Conservation (phyloP, 1,140 invertebrate species). For the Solen grandis region DNA sequence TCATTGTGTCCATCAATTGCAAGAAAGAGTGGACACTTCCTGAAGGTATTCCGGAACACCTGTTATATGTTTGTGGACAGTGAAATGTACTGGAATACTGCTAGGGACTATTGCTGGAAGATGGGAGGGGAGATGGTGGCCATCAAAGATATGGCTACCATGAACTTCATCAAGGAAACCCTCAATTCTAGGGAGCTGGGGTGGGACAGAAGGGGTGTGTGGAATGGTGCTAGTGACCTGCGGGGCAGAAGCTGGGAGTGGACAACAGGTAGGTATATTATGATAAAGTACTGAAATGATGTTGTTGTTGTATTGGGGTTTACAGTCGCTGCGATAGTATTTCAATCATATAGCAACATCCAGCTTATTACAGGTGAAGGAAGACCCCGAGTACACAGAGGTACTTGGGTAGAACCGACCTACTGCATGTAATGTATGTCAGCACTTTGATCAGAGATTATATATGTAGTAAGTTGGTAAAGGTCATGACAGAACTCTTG, state of each 20-base stretch:
- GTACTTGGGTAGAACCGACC: background rate
- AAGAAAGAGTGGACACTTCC: background rate
- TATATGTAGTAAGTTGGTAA: no score
- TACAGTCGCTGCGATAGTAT: no score
- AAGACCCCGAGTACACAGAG: no score
- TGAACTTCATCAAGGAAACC: constrained; percentile 67
- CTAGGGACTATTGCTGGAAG: constrained; percentile 61
- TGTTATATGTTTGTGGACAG: constrained; percentile 71
- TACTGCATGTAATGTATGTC: background rate
- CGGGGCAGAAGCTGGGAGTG: constrained; percentile 61
- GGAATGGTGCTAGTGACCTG: constrained; percentile 65
- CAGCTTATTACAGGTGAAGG: no score
- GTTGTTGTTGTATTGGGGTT: background rate
- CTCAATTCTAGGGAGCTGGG: constrained; percentile 62
- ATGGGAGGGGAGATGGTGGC: constrained; percentile 67
- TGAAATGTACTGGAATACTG: constrained; percentile 68
- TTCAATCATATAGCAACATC: no score
- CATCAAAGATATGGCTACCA: constrained; percentile 58
- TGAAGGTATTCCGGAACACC: constrained; percentile 25
- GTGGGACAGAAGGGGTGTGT: constrained; percentile 69
- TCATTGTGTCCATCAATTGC: background rate
- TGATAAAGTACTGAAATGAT: no score
- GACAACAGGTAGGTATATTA: constrained; percentile 65
- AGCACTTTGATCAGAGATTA: background rate
- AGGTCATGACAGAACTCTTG: no score